These are phyloP conservation scores for Diabrotica undecimpunctata DNA, from an alignment of 1,140 invertebrate genomes.

Conservation along the genomic window DNA sequence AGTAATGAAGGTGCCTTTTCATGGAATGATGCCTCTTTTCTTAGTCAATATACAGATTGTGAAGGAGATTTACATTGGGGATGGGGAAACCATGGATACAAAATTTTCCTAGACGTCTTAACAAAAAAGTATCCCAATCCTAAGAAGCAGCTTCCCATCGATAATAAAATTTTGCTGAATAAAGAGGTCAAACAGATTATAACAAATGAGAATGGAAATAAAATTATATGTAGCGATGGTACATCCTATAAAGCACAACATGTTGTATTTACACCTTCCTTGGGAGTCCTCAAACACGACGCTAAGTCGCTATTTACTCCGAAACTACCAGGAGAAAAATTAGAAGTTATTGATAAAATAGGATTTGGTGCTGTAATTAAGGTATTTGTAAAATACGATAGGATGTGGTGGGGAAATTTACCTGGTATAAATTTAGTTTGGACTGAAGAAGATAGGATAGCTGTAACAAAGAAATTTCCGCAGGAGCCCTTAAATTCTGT, in stretches of 20 bases:
- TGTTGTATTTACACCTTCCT: constrained; percentile 64
- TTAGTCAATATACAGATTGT: constrained; percentile 23
- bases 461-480: not conserved
- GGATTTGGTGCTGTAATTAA: constrained; percentile 72
- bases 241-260: constrained; percentile 57
- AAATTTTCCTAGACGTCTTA: constrained; percentile 37
- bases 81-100: constrained; percentile 40
- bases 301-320: constrained; percentile 60
- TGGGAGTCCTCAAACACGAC: constrained; percentile 67
- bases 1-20: constrained; percentile 26
- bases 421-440: constrained; percentile 57
- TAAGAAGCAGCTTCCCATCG: constrained; percentile 26
- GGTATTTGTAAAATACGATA: constrained; percentile 66
- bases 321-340: constrained; percentile 56
- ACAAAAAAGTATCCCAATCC: constrained; percentile 37
- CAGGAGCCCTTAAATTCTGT: not conserved
- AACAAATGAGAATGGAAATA: constrained; percentile 49
- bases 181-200: constrained; percentile 34
- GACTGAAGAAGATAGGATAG: constrained; percentile 47
- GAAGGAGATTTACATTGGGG: constrained; percentile 30
- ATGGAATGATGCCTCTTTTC: constrained; percentile 24
- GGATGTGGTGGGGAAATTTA: constrained; percentile 58
- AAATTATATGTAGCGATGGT: constrained; percentile 50
- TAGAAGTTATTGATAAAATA: constrained; percentile 59
- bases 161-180: constrained; percentile 33